These are phyloP conservation scores for Amblyopsis rosae DNA, from an alignment of 2,113 vertebrate species.

Conservation along the genomic window DNA sequence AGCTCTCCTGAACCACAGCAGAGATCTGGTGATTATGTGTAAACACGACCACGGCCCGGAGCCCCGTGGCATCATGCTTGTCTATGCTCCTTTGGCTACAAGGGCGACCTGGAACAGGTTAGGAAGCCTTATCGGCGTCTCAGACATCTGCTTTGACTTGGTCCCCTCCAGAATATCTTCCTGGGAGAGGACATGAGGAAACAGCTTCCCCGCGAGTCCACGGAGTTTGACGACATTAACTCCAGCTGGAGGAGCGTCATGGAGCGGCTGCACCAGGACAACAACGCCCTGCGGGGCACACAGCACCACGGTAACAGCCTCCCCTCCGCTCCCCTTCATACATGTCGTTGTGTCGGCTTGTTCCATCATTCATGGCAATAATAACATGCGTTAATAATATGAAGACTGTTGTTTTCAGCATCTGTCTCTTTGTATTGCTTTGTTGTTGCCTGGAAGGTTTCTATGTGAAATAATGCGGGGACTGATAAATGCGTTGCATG, in stretches of 20 bases:
- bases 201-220: constrained; percentile 82
- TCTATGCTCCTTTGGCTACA: constrained; percentile 23
- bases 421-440: too few relatives aligned
- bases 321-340: too few relatives aligned
- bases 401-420: too few relatives aligned
- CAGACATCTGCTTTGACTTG: constrained; percentile 22
- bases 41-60: constrained; percentile 27
- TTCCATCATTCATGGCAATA: too few relatives aligned
- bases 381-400: too few relatives aligned
- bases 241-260: constrained; percentile 83
- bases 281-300: constrained; percentile 82
- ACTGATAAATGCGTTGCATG: too few relatives aligned
- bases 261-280: constrained; percentile 74
- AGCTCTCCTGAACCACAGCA: constrained; percentile 11
- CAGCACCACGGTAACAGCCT: constrained; percentile 79
- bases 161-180: constrained; percentile 84
- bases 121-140: constrained; percentile 37
- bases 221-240: constrained; percentile 81
- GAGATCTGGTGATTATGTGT: constrained; percentile 15
- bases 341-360: too few relatives aligned
- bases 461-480: too few relatives aligned
- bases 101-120: constrained; percentile 21
- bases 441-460: too few relatives aligned
- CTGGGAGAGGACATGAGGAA: constrained; percentile 86
- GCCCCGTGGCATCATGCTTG: constrained; percentile 25